Percentiles rank a stretch among this genome's conserved stretches.
These are phyloP conservation scores for Amblyjoppa proteus DNA, from an alignment of 2,888 invertebrate genomes.

Conservation along the genomic window DNA sequence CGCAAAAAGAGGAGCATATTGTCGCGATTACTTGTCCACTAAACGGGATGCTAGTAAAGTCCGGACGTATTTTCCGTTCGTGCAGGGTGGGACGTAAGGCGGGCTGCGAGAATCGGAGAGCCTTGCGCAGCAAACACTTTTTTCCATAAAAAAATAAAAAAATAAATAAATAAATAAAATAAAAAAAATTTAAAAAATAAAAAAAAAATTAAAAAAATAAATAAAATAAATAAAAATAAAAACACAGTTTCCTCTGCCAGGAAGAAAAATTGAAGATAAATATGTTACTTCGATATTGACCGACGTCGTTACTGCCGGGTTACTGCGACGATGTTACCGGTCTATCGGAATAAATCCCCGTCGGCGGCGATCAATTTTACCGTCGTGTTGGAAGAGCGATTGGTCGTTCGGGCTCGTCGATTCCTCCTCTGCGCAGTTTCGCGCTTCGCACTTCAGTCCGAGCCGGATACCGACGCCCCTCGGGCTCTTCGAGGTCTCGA, in stretches of 20 bases:
- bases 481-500: constrained; percentile 18
- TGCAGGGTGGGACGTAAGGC: neutral
- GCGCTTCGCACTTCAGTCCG: constrained; percentile 25
- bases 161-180: too few relatives aligned
- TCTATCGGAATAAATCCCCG: neutral
- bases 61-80: neutral
- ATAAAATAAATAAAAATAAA: too few relatives aligned
- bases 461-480: constrained; percentile 28
- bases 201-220: too few relatives aligned
- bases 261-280: too few relatives aligned
- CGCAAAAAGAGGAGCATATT: neutral
- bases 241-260: too few relatives aligned
- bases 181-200: too few relatives aligned
- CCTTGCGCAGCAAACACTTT: too few relatives aligned
- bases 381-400: constrained; percentile 21
- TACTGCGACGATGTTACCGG: neutral
- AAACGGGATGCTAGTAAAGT: neutral
- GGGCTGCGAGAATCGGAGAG: too few relatives aligned
- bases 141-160: too few relatives aligned
- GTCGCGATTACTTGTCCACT: neutral
- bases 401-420: constrained; percentile 14
- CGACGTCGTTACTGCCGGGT: neutral
- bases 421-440: constrained; percentile 32
- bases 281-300: too few relatives aligned
- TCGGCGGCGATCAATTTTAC: neutral